Conservation (phyloP, 1,140 invertebrate species). For the Drosophila murphyi region DNA sequence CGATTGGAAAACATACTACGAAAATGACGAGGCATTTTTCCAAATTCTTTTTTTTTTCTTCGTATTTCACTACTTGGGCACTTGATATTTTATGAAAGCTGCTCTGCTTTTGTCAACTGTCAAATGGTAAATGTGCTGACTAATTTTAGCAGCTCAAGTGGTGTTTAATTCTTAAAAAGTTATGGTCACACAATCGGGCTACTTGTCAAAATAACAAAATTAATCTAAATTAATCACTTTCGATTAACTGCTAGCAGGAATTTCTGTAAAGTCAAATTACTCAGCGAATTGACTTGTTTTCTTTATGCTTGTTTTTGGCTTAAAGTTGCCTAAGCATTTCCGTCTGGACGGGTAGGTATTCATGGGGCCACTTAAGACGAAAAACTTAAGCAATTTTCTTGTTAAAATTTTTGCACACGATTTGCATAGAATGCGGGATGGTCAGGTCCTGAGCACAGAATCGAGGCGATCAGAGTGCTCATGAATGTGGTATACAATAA, state of each 20-base stretch:
- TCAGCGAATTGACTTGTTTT: not conserved
- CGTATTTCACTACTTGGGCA: not conserved
- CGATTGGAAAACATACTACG: constrained; percentile 55
- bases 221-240: not conserved
- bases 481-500: constrained; percentile 75
- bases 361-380: constrained; percentile 51
- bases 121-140: no score
- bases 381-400: constrained; percentile 74
- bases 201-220: no score
- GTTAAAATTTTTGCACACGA: constrained; percentile 66
- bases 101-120: not conserved
- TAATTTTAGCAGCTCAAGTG: no score
- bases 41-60: not conserved
- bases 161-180: no score
- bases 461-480: constrained; percentile 26
- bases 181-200: no score
- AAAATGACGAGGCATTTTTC: constrained; percentile 48
- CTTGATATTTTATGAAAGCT: not conserved
- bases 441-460: not conserved
- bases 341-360: not conserved
- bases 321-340: constrained; percentile 34
- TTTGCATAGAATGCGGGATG: constrained; percentile 1
- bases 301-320: constrained; percentile 8
- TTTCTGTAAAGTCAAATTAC: not conserved
- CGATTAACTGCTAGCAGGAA: not conserved